Percentiles rank a stretch among this genome's conserved stretches.
These are phyloP conservation scores for Oikopleura vanhoeffeni DNA, from an alignment of 23 tunicate species.

Conservation along the genomic window DNA sequence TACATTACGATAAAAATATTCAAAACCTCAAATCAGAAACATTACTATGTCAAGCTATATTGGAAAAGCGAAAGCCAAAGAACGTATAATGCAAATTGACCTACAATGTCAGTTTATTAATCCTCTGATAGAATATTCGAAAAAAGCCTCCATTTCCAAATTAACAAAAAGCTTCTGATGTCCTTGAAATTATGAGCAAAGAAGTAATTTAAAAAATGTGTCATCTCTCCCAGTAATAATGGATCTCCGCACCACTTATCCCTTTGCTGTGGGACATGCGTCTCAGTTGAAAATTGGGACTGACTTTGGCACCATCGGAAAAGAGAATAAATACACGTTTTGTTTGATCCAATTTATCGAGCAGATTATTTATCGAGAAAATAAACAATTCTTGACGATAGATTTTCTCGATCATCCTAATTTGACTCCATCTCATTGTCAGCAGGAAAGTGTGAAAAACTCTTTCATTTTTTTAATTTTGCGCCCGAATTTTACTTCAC, in stretches of 20 bases:
- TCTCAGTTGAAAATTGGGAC: background rate
- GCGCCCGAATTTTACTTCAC: too few species aligned
- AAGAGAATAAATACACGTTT: conserved; percentile 20
- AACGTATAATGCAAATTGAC: conserved; percentile 29
- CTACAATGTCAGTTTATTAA: conserved; percentile 50
- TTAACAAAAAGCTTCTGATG: conserved; percentile 48
- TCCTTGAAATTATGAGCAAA: background rate
- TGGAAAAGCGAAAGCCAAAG: conserved; percentile 76
- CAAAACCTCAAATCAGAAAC: too few species aligned
- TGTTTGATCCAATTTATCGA: conserved; percentile 54
- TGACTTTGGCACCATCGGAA: background rate
- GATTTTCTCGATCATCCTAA: conserved; percentile 74
- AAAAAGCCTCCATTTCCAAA: conserved; percentile 28
- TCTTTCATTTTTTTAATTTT: too few species aligned
- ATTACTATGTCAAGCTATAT: conserved; percentile 55
- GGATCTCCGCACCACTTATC: background rate
- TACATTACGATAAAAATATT: too few species aligned
- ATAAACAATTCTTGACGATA: conserved; percentile 41
- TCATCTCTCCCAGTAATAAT: background rate
- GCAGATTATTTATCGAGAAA: conserved; percentile 45
- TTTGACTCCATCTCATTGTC: conserved; percentile 36
- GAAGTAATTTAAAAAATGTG: background rate
- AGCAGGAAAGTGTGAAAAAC: too few species aligned
- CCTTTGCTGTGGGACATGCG: background rate
- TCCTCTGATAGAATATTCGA: conserved; percentile 48